These are phyloP conservation scores for Cydia fagiglandana DNA, from an alignment of 1,140 invertebrate genomes.

Conservation along the genomic window DNA sequence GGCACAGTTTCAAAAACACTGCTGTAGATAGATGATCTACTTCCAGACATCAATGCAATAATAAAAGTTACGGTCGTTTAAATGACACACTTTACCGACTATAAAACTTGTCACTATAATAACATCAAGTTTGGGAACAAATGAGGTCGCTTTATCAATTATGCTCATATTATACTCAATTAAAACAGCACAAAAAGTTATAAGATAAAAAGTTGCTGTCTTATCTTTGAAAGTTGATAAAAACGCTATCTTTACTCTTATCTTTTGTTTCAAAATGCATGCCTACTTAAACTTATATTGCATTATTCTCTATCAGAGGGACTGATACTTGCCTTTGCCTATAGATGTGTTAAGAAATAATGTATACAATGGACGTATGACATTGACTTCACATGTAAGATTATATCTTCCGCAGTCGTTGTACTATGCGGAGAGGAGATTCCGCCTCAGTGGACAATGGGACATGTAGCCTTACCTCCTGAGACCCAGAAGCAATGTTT, in stretches of 20 bases:
- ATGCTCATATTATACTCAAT: not conserved
- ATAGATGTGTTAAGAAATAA: not conserved
- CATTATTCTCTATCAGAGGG: not conserved
- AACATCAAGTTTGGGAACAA: conserved; percentile 15
- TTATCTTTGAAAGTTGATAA: not conserved
- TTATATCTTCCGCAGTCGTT: too few species aligned
- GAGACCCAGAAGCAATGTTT: too few species aligned
- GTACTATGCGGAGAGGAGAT: too few species aligned
- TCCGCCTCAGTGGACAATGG: too few species aligned
- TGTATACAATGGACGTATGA: too few species aligned
- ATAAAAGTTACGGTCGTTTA: not conserved
- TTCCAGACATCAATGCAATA: not conserved
- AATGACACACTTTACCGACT: too few species aligned
- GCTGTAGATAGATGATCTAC: too few species aligned
- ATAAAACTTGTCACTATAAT: too few species aligned
- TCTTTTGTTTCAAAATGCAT: conserved; percentile 26
- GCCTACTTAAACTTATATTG: not conserved
- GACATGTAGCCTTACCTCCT: too few species aligned
- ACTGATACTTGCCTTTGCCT: not conserved
- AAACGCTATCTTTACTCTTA: conserved; percentile 28
- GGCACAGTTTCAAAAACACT: too few species aligned
- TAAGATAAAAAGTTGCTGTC: not conserved
- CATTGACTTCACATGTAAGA: too few species aligned
- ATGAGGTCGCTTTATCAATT: not conserved
- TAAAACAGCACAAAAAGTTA: not conserved